Base-by-base conservation (phyloP, 2,797 vertebrate species). In the Cynodonichthys magdalenae region DNA sequence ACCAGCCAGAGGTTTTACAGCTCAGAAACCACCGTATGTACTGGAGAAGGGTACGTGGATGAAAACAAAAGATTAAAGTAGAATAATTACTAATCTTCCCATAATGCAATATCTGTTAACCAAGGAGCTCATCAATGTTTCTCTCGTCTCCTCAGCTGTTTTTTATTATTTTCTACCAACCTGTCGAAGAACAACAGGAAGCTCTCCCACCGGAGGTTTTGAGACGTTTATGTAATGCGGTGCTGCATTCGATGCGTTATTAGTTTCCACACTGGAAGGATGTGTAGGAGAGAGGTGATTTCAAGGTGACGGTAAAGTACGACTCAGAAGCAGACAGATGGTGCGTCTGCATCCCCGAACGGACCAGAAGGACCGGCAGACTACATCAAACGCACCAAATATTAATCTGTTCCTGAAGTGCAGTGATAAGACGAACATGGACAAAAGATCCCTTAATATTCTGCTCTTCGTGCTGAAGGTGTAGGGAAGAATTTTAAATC, bases 251-350 rank as follows among this genome's bases (percentile, higher is more conserved):
- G 14, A 15, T 47, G 51, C 36, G 17, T 54, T 48, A 66, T 66
- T 63, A 53, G 49, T n/a, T 45, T 60, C 59, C 53, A 56, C 59
- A 31, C 45, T 44, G 63, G 18, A 59, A n/a, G 46, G 41, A 20
- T 52, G 65, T 65, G 76, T 69, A 55, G 71, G 61, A 74, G 74
- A 74, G 75, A 80, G 82, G 75, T 72, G 79, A 76, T 20, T 66
- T 63, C 66, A 80, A 75, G 78, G 83, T 79, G 77, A 71, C 54
- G 56, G 29, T 53, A 20, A 67, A 68, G 61, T 63, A 67, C 73
- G 61, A 64, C 74, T 74, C 53, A 34, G 59, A 66, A 67, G 60
- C 63, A 73, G 71, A 69, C 78, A 82, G 81, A 81, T 79, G 80
- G 82, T 41, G 79, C 52, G 66, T 65, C 69, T 76, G 71, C 59